phyloP scores from a whole-genome alignment of 2,797 vertebrate genomes.

The Anomalospiza imberbis region DNA sequence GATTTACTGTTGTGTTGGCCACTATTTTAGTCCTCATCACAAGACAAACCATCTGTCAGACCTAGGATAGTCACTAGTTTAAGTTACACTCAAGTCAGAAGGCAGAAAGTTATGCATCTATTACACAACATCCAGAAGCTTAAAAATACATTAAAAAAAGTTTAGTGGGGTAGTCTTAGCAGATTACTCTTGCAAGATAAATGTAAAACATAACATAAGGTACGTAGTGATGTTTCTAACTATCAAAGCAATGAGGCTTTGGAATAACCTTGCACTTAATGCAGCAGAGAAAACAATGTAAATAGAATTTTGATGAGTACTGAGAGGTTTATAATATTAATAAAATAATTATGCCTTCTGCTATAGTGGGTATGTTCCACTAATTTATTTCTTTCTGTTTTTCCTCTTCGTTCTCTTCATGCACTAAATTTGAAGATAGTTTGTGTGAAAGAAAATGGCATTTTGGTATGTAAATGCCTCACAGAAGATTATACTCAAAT shows the following conservation, averaged over 20 bases:
- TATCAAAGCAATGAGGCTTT: neutral
- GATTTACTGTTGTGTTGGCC: neutral
- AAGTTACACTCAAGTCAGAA: neutral
- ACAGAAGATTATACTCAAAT: neutral
- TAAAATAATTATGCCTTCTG: neutral
- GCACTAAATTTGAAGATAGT: neutral
- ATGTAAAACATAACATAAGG: neutral
- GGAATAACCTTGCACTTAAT: neutral
- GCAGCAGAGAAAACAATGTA: too few relatives aligned
- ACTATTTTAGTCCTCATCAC: neutral
- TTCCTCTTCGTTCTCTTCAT: neutral
- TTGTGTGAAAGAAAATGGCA: neutral
- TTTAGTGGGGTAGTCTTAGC: neutral
- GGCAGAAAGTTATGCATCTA: neutral
- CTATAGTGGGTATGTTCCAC: neutral
- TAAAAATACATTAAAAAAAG: neutral
- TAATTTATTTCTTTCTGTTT: neutral
- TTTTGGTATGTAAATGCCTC: neutral
- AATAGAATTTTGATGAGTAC: too few relatives aligned
- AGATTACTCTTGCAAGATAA: neutral
- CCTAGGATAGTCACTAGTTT: neutral
- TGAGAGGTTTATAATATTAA: neutral
- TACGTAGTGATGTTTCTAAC: neutral
- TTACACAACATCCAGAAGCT: neutral
- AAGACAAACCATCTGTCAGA: neutral